phyloP scores from a whole-genome alignment of 92 coral and sea anemone species.

The Ricordea florida region DNA sequence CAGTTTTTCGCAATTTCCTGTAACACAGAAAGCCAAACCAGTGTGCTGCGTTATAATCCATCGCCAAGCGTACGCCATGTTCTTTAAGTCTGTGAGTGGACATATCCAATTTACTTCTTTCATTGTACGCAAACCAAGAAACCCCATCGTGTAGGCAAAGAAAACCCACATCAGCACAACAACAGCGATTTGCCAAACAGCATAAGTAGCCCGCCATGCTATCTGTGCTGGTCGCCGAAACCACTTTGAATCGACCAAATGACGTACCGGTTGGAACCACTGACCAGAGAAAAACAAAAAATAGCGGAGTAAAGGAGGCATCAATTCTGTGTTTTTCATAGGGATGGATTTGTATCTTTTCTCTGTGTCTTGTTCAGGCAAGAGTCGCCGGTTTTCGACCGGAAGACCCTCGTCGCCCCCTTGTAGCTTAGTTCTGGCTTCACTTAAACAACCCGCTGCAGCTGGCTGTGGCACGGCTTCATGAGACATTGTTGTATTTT shows the following conservation, averaged over 20 bases:
- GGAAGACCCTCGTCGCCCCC: too few relatives aligned
- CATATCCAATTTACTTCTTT: conserved; percentile 33
- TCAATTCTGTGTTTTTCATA: neutral
- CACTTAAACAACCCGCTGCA: too few relatives aligned
- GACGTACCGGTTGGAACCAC: conserved; percentile 23
- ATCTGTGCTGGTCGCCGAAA: neutral
- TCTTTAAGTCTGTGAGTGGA: conserved; percentile 38
- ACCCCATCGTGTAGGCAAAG: conserved; percentile 41
- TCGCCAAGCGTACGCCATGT: conserved; percentile 1
- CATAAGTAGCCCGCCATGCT: neutral
- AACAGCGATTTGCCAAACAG: conserved; percentile 5
- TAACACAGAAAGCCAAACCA: neutral
- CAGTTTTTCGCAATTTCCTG: neutral
- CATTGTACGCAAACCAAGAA: conserved; percentile 3
- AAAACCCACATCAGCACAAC: conserved; percentile 25
- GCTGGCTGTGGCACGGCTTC: too few relatives aligned
- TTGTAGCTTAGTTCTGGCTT: too few relatives aligned
- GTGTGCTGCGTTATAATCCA: conserved; percentile 37
- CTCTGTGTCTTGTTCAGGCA: too few relatives aligned
- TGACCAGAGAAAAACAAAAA: conserved; percentile 21
- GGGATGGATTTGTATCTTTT: too few relatives aligned
- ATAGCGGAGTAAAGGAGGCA: neutral
- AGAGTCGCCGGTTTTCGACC: too few relatives aligned
- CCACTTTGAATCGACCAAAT: neutral
- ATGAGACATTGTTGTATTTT: too few relatives aligned